A percentile compares a stretch with the other conserved stretches of the same genome.
Evolutionary conservation across 2,888 invertebrate genomes (phyloP).

Genomic region (Drosophila merina): DNA sequence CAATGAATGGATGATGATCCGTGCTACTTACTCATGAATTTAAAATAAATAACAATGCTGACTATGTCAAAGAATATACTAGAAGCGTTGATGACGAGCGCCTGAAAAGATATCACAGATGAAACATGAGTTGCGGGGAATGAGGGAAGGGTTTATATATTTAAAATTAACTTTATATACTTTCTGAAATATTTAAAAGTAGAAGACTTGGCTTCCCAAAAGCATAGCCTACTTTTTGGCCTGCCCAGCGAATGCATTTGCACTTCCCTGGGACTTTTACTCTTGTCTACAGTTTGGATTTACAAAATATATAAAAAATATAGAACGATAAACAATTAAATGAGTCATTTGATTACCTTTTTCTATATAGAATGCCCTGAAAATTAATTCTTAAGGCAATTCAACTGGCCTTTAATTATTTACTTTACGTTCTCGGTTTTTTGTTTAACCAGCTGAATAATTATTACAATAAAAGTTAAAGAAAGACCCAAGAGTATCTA

Average conservation of each 20-base stretch:
- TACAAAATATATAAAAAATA: background rate
- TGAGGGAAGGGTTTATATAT: constrained; percentile 1
- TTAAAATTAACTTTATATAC: too few species aligned
- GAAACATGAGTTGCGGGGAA: constrained; percentile 24
- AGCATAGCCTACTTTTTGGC: background rate
- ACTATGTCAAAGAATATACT: constrained; percentile 84
- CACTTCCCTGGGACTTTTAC: too few species aligned
- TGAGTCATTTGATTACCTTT: background rate
- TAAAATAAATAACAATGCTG: constrained; percentile 80
- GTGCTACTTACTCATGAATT: constrained; percentile 81
- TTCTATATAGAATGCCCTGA: background rate
- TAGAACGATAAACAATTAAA: too few species aligned
- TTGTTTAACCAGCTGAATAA: background rate
- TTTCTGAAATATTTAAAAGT: too few species aligned
- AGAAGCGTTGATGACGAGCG: constrained; percentile 82
- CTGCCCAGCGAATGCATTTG: background rate
- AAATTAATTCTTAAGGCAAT: background rate
- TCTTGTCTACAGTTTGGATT: too few species aligned
- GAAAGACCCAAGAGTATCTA: background rate
- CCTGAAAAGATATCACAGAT: constrained; percentile 75
- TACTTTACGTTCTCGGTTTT: background rate
- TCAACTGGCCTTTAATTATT: background rate
- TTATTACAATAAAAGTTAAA: background rate
- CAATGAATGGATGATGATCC: background rate
- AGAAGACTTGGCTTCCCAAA: too few species aligned